A percentile compares a stretch with the other conserved stretches of the same genome.
These are phyloP conservation scores for Spodoptera exigua DNA, from an alignment of 2,888 invertebrate genomes.

Conservation along the genomic window DNA sequence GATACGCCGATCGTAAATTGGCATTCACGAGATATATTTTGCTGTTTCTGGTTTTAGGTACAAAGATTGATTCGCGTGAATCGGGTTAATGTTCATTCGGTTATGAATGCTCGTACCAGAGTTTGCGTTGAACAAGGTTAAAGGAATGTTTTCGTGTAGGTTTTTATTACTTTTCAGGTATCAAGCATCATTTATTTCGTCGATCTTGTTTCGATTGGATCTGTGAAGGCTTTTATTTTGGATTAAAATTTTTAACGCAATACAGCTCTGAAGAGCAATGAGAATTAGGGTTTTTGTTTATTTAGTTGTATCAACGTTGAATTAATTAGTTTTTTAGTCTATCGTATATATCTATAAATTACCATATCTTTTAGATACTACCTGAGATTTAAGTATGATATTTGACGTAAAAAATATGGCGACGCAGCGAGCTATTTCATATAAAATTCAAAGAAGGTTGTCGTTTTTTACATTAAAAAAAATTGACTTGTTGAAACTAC, in stretches of 20 bases:
- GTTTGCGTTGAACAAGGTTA: conserved; percentile 29
- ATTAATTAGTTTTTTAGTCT: too few relatives aligned
- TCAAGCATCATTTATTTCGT: conserved; percentile 26
- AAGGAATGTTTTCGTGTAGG: conserved; percentile 28
- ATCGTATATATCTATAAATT: too few relatives aligned
- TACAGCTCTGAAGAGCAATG: too few relatives aligned
- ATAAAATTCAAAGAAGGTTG: too few relatives aligned
- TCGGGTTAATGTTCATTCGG: conserved; percentile 41
- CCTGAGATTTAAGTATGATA: too few relatives aligned
- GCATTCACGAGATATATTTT: conserved; percentile 52
- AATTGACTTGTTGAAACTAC: too few relatives aligned
- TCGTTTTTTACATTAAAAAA: too few relatives aligned
- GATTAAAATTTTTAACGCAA: background rate
- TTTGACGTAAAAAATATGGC: too few relatives aligned
- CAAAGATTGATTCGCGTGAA: conserved; percentile 56
- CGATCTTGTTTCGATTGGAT: conserved; percentile 6
- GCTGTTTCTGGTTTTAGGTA: conserved; percentile 49
- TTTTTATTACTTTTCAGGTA: conserved; percentile 30
- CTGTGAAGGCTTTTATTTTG: background rate
- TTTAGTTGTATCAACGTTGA: too few relatives aligned
- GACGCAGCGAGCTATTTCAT: too few relatives aligned
- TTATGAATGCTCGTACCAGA: conserved; percentile 41
- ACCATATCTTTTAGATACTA: too few relatives aligned
- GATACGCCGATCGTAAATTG: conserved; percentile 54
- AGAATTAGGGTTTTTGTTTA: too few relatives aligned